Base-by-base conservation (phyloP, 2,113 vertebrate species). In the Phylloscopus trochiloides region DNA sequence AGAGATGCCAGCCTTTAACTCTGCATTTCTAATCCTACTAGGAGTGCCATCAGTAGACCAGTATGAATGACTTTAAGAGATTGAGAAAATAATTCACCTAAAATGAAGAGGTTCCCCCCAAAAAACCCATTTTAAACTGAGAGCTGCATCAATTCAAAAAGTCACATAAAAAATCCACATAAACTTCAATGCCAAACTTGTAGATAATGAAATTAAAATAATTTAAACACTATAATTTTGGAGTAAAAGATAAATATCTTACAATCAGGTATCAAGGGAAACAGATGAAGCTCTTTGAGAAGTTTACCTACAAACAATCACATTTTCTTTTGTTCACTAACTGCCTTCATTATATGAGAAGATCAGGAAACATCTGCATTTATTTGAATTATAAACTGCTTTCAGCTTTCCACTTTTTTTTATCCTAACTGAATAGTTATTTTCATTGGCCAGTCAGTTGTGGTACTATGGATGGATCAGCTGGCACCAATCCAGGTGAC, bases 361-460 rank as follows among this genome's bases (percentile, higher is more conserved):
- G 34, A 77, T 81, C 20, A 75, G 47, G 20, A 82, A 78, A 62
- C 1, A 5, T 67, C 70, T 94, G 70, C 68, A 80, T 89, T 86
- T 87, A 74, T 74, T 75, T 88, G 42, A 74, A 88, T 86, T 90
- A 71, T 28, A 91, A 95, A 78, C 32, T 84, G 32, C 71, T 92
- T 94, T 86, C 77, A 93, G 76, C 36, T 92, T 85, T 75, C 54
- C 48, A 66, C 48, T 91, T 83, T 91, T 79, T 87, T 91, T 79
- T 87, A 86, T 83, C 45, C 74, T 68, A 58, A 42, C 26, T 92
- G 91, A 87, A 96, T 58, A 63, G 32, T 74, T 91, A 50, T 65
- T 95, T 96, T 77, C 92, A 86, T 16, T 1, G 1, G 42, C 42
- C 88, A 84, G 72, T 78, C 63, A 91, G 45, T 63, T 88, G 72